Percentiles rank a stretch among this genome's conserved stretches.
Evolutionary conservation across 2,888 invertebrate genomes (phyloP).

Genomic region (Scaptomyza cyrtandrae): DNA sequence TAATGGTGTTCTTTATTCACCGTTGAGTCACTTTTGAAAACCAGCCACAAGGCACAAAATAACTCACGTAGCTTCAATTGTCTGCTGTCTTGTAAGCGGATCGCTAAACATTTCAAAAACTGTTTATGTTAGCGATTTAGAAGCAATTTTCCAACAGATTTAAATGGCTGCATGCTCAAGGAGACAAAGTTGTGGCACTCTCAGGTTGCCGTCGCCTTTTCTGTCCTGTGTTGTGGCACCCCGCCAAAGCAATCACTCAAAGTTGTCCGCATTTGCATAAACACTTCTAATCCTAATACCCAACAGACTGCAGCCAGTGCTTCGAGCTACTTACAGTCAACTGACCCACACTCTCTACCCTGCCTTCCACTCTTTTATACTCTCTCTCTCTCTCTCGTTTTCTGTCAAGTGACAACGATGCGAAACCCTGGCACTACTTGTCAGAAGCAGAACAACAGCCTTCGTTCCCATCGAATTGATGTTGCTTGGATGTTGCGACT

Average conservation of each 20-base stretch:
- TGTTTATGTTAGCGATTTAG: conserved; percentile 42
- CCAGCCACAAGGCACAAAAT: background rate
- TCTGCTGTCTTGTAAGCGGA: background rate
- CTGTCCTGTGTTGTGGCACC: conserved; percentile 28
- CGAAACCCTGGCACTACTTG: conserved; percentile 38
- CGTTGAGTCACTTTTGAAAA: background rate
- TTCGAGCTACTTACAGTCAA: conserved; percentile 70
- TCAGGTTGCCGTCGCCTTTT: conserved; percentile 28
- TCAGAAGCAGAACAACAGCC: conserved; percentile 24
- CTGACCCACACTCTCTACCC: conserved; percentile 39
- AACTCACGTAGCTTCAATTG: background rate
- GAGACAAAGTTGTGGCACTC: background rate
- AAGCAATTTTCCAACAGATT: conserved; percentile 49
- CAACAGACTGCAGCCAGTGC: conserved; percentile 59
- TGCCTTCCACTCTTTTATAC: background rate
- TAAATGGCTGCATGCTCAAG: conserved; percentile 32
- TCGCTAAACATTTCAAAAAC: conserved; percentile 6
- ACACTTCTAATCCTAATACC: conserved; percentile 75
- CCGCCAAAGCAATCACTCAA: conserved; percentile 64
- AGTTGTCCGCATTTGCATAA: conserved; percentile 75
- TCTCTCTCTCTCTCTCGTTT: conserved; percentile 5
- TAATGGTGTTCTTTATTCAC: background rate
- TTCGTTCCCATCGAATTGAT: conserved; percentile 40
- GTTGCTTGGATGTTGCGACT: conserved; percentile 42
- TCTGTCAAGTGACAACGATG: conserved; percentile 51